Base-by-base conservation (phyloP, 2,113 vertebrate species). In the Litocranius walleri region DNA sequence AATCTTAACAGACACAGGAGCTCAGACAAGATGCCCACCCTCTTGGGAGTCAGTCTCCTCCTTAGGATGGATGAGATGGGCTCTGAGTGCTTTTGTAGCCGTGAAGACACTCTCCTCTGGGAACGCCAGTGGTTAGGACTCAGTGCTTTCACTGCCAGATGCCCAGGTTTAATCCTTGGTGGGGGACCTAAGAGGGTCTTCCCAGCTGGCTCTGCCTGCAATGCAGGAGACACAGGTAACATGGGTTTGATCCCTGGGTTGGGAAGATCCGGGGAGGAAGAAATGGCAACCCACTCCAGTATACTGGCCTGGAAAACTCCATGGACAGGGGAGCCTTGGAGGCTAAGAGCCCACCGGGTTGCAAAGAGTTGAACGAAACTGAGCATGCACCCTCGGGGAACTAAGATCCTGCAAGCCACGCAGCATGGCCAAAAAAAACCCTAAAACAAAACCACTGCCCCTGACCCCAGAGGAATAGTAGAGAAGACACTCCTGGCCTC, bases 351-450 rank as follows among this genome's bases (percentile, higher is more conserved):
- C n/a, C 36, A 7, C 0, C 6, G 12, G 23, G 40, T 27, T 77
- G 71, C 36, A 43, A 43, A 77, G 36, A 43, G 36, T 43, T 3
- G 36, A 36, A 77, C 1, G 0, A 0, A 2, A 14, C 36, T 77
- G 36, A 77, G 36, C 36, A 77, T 3, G 1, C 36, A 77, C 40
- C 11, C 36, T 27, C 0, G 6, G 71, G 71, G 12, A 43, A 77
- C 71, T 77, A 43, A 77, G 71, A 77, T 7, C 36, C 36, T 77
- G 12, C 71, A 77, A 40, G 71, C 71, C 71, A 77, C 0, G 5
- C 71, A 23, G 11, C 36, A 25, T 27, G 36, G 36, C 71, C 36
- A 25, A 30, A 48, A 80, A 19, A 10, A 67, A 10, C 5, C 11
- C 71, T 10, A 11, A 81, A 50, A 30, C 8, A 50, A 80, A 80